These are phyloP conservation scores for Drosophila hydei DNA, from an alignment of 1,140 invertebrate genomes.

Conservation along the genomic window DNA sequence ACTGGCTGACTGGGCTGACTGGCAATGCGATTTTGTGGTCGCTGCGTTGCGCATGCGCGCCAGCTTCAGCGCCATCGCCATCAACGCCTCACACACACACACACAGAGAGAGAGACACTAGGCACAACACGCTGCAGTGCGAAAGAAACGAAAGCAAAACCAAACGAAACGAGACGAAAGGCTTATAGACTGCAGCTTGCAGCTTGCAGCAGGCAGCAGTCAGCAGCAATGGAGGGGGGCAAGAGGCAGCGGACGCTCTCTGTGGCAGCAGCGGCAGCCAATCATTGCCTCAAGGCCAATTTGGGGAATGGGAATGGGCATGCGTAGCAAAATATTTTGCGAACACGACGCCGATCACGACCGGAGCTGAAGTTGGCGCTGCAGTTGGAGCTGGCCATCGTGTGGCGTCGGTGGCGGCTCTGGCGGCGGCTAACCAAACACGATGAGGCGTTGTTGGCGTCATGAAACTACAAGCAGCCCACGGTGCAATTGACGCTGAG, in stretches of 20 bases:
- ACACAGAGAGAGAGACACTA: constrained; percentile 46
- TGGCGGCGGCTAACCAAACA: constrained; percentile 81
- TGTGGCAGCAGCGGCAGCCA: constrained; percentile 58
- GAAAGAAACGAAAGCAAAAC: constrained; percentile 24
- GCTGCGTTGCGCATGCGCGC: constrained; percentile 80
- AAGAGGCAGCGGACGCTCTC: not conserved
- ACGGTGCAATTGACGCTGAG: constrained; percentile 60
- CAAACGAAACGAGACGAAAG: constrained; percentile 18
- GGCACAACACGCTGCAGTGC: not conserved
- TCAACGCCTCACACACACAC: constrained; percentile 85
- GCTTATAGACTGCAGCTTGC: constrained; percentile 1
- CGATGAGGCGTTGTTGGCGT: constrained; percentile 82
- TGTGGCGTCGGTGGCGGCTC: constrained; percentile 76
- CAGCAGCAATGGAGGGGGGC: not conserved
- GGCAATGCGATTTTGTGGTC: constrained; percentile 69
- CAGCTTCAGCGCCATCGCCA: constrained; percentile 84
- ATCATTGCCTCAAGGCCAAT: constrained; percentile 80
- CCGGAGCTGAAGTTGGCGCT: constrained; percentile 1
- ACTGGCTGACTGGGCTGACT: constrained; percentile 1
- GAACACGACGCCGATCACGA: constrained; percentile 59
- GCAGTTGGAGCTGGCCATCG: constrained; percentile 29
- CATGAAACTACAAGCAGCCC: constrained; percentile 71
- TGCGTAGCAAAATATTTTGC: constrained; percentile 68
- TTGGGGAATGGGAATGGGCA: constrained; percentile 62
- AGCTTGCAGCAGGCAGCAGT: not conserved